These are phyloP conservation scores for Catostylus mosaicus DNA, from an alignment of 30 jellyfish, hydroid and myxozoan species.

Conservation along the genomic window DNA sequence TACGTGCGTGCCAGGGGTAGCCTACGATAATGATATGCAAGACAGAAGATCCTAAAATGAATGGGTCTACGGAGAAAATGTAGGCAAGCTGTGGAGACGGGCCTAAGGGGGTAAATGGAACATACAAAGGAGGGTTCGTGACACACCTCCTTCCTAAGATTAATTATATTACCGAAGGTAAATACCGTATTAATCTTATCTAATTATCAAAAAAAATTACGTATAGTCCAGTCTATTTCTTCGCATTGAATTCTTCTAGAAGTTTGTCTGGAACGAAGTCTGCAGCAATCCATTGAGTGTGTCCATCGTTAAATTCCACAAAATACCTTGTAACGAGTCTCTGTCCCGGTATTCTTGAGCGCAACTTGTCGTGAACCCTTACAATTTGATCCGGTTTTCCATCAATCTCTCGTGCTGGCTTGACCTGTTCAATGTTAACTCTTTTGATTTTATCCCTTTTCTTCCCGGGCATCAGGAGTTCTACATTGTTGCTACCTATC, in stretches of 20 bases:
- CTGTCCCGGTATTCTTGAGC: conserved; percentile 31
- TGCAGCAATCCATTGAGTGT: conserved; percentile 28
- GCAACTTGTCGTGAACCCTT: conserved; percentile 39
- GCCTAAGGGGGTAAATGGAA: too few species aligned
- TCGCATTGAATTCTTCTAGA: conserved; percentile 26
- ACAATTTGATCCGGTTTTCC: conserved; percentile 18
- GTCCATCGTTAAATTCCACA: conserved; percentile 23
- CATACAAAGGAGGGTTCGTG: too few species aligned
- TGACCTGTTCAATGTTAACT: conserved; percentile 26
- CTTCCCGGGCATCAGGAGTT: not conserved
- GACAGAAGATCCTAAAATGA: too few species aligned
- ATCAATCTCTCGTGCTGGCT: conserved; percentile 32
- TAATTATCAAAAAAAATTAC: not conserved
- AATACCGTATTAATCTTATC: not conserved
- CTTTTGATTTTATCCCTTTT: not conserved
- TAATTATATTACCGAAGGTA: conserved; percentile 7
- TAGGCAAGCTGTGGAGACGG: too few species aligned
- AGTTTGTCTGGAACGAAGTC: conserved; percentile 31
- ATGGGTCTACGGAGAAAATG: too few species aligned
- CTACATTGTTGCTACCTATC: conserved; percentile 19
- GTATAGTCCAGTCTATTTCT: not conserved
- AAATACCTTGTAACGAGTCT: conserved; percentile 35
- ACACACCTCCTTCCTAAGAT: conserved; percentile 54
- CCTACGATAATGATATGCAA: too few species aligned
- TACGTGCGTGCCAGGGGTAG: too few species aligned